Percentiles rank a stretch among this genome's conserved stretches.
Conservation (phyloP, 2,888 invertebrate species). For the Steinernema scapterisci region DNA sequence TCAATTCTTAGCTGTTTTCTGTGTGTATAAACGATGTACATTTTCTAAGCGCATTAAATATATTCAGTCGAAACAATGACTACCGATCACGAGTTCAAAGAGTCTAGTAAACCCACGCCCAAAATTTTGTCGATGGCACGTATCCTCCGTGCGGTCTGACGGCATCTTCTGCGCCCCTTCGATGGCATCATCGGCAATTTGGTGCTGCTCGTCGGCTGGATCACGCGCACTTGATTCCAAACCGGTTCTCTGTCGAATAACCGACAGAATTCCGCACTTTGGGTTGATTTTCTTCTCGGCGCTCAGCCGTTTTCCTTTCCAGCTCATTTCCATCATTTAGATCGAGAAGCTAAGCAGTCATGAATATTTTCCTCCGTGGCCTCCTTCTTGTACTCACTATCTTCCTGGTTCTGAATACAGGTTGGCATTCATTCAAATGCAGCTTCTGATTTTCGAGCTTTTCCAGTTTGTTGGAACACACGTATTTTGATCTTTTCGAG, state of each 20-base stretch:
- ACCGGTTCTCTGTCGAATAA: conserved; percentile 11
- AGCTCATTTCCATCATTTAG: conserved; percentile 6
- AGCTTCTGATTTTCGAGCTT: too few species aligned
- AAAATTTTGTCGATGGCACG: not conserved
- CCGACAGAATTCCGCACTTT: conserved; percentile 25
- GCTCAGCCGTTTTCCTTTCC: not conserved
- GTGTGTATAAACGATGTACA: not conserved
- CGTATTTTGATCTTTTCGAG: too few species aligned
- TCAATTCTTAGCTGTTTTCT: not conserved
- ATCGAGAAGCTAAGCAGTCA: not conserved
- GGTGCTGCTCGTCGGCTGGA: not conserved
- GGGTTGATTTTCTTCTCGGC: not conserved
- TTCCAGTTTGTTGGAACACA: too few species aligned
- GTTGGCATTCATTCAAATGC: too few species aligned
- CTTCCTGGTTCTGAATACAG: not conserved
- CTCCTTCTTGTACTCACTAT: not conserved
- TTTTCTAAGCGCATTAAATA: not conserved
- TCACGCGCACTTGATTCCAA: conserved; percentile 9
- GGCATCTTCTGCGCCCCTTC: not conserved
- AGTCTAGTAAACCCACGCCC: too few species aligned
- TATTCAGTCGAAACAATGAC: too few species aligned
- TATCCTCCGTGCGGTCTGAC: not conserved
- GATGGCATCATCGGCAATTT: not conserved
- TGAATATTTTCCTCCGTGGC: not conserved
- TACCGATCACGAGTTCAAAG: too few species aligned